phyloP scores from a whole-genome alignment of 1,140 invertebrate genomes.

The Apis cerana region DNA sequence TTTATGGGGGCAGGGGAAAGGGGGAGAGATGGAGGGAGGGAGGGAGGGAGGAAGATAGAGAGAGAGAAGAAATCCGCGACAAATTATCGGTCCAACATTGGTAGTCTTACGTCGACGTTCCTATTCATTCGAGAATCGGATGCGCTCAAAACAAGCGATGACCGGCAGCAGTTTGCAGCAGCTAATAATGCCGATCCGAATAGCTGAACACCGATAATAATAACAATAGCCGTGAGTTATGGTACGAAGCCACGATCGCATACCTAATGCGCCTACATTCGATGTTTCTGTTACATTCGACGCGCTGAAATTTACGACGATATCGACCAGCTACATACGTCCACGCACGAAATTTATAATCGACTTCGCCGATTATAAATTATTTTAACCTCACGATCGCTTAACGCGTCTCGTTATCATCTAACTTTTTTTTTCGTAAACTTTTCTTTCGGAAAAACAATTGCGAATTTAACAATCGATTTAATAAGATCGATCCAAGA shows the following conservation, averaged over 20 bases:
- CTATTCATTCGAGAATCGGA: background rate
- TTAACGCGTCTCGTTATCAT: too few species aligned
- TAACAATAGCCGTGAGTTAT: slow-evolving; percentile 61
- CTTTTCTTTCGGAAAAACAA: too few species aligned
- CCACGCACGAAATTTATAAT: slow-evolving; percentile 54
- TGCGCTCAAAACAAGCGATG: slow-evolving; percentile 14
- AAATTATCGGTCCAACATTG: background rate
- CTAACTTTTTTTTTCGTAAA: background rate
- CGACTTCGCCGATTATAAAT: background rate
- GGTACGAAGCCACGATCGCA: slow-evolving; percentile 31
- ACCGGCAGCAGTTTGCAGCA: slow-evolving; percentile 36
- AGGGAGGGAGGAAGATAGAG: too few species aligned
- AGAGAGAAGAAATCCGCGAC: background rate
- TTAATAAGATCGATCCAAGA: too few species aligned
- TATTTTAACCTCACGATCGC: background rate
- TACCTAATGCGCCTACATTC: slow-evolving; percentile 55
- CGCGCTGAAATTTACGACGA: slow-evolving; percentile 50
- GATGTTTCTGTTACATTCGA: slow-evolving; percentile 42
- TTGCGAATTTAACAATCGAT: too few species aligned
- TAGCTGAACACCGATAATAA: slow-evolving; percentile 50
- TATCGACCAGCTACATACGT: background rate
- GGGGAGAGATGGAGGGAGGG: too few species aligned
- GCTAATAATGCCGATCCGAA: slow-evolving; percentile 54
- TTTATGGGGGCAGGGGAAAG: too few species aligned
- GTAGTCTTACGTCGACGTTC: background rate